Evolutionary conservation across 2,888 invertebrate genomes (phyloP).

Genomic region (Pollenia amentaria): DNA sequence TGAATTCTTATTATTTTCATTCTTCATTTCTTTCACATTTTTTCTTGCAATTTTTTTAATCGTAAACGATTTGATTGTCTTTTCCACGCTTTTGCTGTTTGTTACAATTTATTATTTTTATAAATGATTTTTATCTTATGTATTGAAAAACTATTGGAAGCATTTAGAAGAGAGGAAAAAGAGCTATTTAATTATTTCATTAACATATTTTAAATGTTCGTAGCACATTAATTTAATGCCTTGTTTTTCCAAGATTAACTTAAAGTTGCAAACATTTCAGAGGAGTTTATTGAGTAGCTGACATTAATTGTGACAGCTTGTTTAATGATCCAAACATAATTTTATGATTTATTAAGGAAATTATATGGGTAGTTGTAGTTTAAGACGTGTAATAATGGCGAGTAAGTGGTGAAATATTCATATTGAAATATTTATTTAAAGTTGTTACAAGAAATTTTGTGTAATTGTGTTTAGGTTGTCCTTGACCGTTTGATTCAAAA

Average conservation of each 20-base stretch:
- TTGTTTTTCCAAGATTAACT: constrained; percentile 4
- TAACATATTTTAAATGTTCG: constrained; percentile 60
- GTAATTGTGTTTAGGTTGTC: too few relatives aligned
- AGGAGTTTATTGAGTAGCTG: constrained; percentile 38
- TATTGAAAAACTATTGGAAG: constrained; percentile 22
- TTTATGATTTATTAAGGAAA: constrained; percentile 33
- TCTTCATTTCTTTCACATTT: constrained; percentile 10
- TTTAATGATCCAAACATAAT: constrained; percentile 37
- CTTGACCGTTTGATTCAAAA: too few relatives aligned
- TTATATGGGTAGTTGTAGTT: background rate
- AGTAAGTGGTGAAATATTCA: background rate
- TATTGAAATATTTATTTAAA: too few relatives aligned
- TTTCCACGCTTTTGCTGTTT: constrained; percentile 73
- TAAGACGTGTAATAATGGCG: background rate
- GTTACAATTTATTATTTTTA: constrained; percentile 65
- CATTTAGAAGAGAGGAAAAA: constrained; percentile 9
- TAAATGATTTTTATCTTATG: constrained; percentile 46
- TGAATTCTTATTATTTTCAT: constrained; percentile 7
- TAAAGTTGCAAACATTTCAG: constrained; percentile 27
- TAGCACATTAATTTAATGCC: constrained; percentile 30
- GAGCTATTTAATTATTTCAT: constrained; percentile 58
- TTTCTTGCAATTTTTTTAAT: constrained; percentile 38
- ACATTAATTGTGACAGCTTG: constrained; percentile 54
- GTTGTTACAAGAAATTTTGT: too few relatives aligned
- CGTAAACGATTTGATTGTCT: constrained; percentile 63